Evolutionary conservation across 2,113 vertebrate genomes (phyloP).

Genomic region (Alaudala cheleensis): DNA sequence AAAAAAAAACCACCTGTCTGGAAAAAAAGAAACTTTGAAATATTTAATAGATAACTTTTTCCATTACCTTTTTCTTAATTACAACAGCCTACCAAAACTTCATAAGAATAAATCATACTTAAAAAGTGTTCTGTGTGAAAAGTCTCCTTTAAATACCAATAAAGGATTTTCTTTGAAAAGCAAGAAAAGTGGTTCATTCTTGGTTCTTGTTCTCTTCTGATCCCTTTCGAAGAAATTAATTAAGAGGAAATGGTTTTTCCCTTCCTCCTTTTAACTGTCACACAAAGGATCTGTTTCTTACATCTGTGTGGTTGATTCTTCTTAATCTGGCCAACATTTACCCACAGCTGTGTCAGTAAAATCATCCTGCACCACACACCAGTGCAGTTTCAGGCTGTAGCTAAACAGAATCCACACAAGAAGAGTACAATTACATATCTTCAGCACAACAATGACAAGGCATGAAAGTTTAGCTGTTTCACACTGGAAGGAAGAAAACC

Average conservation of each 20-base stretch:
- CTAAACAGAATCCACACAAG: neutral
- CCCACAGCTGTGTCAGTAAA: neutral
- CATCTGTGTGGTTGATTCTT: neutral
- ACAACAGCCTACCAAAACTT: neutral
- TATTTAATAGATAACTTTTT: neutral
- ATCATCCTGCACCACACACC: neutral
- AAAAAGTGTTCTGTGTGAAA: neutral
- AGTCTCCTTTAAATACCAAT: neutral
- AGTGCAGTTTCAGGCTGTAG: neutral
- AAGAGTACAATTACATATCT: neutral
- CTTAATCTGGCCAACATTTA: neutral
- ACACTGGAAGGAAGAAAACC: neutral
- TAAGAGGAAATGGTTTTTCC: neutral
- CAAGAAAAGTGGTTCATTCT: neutral
- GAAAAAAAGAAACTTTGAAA: neutral
- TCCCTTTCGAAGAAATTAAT: conserved; percentile 1
- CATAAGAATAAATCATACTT: neutral
- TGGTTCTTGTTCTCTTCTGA: neutral
- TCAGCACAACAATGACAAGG: neutral
- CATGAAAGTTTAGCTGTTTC: neutral
- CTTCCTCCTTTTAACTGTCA: neutral
- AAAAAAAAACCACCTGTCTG: neutral
- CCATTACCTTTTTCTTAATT: neutral
- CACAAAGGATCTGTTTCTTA: neutral
- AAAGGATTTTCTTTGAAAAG: neutral